Evolutionary conservation across 2,888 invertebrate genomes (phyloP).

Genomic region (Frankliniella intonsa): DNA sequence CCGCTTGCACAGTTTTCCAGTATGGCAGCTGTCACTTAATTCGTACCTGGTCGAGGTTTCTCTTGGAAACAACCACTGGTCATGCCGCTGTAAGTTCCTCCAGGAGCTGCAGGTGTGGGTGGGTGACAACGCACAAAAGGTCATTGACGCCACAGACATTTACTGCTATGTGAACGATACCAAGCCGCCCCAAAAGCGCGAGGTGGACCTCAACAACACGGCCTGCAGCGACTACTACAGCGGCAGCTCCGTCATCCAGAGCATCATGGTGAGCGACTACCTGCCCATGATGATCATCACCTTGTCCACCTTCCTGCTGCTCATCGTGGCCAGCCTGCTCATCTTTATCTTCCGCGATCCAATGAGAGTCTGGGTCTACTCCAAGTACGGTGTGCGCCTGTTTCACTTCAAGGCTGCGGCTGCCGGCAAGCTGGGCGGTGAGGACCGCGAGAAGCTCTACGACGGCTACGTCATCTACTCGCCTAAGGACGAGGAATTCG

Average conservation of each 20-base stretch:
- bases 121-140: conserved; percentile 72
- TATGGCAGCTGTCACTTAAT: conserved; percentile 69
- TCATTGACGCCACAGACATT: conserved; percentile 71
- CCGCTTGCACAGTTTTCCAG: conserved; percentile 70
- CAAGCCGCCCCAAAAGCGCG: conserved; percentile 68
- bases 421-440: conserved; percentile 51
- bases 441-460: conserved; percentile 79
- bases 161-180: conserved; percentile 76
- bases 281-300: conserved; percentile 78
- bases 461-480: conserved; percentile 92
- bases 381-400: conserved; percentile 77
- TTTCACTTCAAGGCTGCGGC: conserved; percentile 63
- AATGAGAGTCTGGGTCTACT: conserved; percentile 80
- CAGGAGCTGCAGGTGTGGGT: conserved; percentile 79
- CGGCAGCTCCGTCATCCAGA: conserved; percentile 75
- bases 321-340: conserved; percentile 69
- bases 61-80: conserved; percentile 81
- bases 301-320: conserved; percentile 68
- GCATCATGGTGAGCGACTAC: conserved; percentile 76
- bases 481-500: conserved; percentile 85
- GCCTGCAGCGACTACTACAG: conserved; percentile 83
- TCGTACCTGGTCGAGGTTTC: conserved; percentile 67
- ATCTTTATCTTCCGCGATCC: conserved; percentile 82
- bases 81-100: conserved; percentile 84
- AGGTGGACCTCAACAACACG: conserved; percentile 77